Base-by-base conservation (phyloP, 2,797 vertebrate genomes). In the Zalophus californianus region DNA sequence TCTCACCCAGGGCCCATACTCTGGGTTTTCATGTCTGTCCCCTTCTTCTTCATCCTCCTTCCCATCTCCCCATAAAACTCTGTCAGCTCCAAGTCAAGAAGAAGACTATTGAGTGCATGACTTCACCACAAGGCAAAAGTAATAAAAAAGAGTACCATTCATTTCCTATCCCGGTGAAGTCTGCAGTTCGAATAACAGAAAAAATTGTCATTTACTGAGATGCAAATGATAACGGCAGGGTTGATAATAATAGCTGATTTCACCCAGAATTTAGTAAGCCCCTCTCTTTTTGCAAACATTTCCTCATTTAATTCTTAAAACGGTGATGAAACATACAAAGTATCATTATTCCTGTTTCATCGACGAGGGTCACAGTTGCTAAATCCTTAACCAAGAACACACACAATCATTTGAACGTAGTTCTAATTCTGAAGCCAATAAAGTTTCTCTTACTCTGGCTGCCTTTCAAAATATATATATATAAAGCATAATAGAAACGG, bases 131-230 rank as follows among this genome's bases (percentile, higher is more conserved):
- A 92, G 16, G 38, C 50, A 68, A 52, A 92, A 73, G 20, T 2
- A 29, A 86, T 9, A 50, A 44, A 32, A 86, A 62, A 66, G 21
- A 50, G 12, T 50, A 44, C 16, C 41, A 15, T 80, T 96, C 41
- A 58, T 96, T 92, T 88, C 83, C 75, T 21, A 79, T 29, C 77
- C 18, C 23, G 29, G 32, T 32, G 16, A 79, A 27, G 75, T 18
- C 44, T 35, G 66, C 15, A 56, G 35, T 58, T 96, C 80, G 20
- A 80, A 16, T 66, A 86, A 94, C n/a, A 84, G 90, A 92, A 96
- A 62, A 56, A 70, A 82, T 64, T 83, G 44, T 68, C 32, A 1
- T 84, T 50, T 86, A 54, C 18, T 90, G 70, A 94, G 75, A 87
- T 77, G 60, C 77, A 94, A 96, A 90, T 58, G 41, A 7, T 56